Evolutionary conservation across 2,888 invertebrate species (phyloP).

Genomic region (Parascotia fuliginaria): DNA sequence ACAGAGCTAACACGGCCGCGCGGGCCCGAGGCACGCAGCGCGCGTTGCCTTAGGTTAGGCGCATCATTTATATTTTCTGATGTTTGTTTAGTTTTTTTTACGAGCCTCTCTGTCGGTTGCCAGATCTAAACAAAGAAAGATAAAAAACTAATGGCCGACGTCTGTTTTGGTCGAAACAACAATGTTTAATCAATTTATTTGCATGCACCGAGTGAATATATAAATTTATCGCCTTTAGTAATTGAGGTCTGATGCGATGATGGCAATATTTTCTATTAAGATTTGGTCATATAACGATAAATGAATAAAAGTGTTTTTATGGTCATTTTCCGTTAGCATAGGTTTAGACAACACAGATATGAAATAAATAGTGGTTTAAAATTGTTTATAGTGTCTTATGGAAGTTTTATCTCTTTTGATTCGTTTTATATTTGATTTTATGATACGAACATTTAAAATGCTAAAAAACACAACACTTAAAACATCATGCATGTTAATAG

Average conservation of each 20-base stretch:
- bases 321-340: slow-evolving; percentile 35
- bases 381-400: slow-evolving; percentile 28
- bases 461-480: not conserved
- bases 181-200: slow-evolving; percentile 81
- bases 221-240: slow-evolving; percentile 69
- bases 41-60: slow-evolving; percentile 77
- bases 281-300: slow-evolving; percentile 59
- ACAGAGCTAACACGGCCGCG: slow-evolving; percentile 70
- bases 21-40: slow-evolving; percentile 64
- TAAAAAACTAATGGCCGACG: slow-evolving; percentile 79
- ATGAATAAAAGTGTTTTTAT: slow-evolving; percentile 54
- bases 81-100: slow-evolving; percentile 81
- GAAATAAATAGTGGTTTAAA: slow-evolving; percentile 25
- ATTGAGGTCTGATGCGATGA: slow-evolving; percentile 68
- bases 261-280: slow-evolving; percentile 62
- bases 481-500: not conserved
- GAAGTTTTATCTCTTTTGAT: slow-evolving; percentile 10
- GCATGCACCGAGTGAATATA: slow-evolving; percentile 66
- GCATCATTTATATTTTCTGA: slow-evolving; percentile 84
- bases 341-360: slow-evolving; percentile 27
- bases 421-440: slow-evolving; percentile 5
- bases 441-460: not conserved
- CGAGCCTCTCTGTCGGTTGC: slow-evolving; percentile 68
- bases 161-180: slow-evolving; percentile 75
- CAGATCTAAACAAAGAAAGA: slow-evolving; percentile 80